These are phyloP conservation scores for Saiga tatarica DNA, from an alignment of 2,113 vertebrate species.

Conservation along the genomic window DNA sequence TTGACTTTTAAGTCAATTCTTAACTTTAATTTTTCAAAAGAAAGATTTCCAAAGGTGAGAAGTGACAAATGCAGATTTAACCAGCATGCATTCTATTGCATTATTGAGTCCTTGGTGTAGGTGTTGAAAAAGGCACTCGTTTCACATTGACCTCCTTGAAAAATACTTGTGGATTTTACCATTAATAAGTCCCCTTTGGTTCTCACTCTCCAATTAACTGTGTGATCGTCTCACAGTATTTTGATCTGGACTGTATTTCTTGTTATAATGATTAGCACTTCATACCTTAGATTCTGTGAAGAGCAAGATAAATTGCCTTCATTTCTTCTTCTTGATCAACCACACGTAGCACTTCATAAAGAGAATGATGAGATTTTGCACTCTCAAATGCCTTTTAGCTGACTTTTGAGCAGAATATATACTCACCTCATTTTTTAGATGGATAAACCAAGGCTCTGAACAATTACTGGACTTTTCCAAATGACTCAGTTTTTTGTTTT, in stretches of 20 bases:
- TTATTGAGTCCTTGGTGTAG: not conserved
- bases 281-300: conserved; percentile 36
- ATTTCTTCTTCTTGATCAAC: conserved; percentile 47
- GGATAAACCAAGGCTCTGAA: not conserved
- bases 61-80: not conserved
- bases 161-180: conserved; percentile 12
- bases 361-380: not conserved
- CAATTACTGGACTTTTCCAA: not conserved
- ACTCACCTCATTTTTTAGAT: conserved; percentile 4
- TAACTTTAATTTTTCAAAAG: conserved; percentile 13
- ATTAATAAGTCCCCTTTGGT: conserved; percentile 31
- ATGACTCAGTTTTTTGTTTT: not conserved
- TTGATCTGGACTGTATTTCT: conserved; percentile 62
- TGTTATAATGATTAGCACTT: conserved; percentile 60
- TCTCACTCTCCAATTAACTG: conserved; percentile 60
- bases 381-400: not conserved
- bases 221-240: conserved; percentile 52
- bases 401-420: not conserved
- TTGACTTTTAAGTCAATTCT: not conserved
- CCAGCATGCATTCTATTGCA: not conserved
- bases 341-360: not conserved
- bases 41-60: conserved; percentile 38
- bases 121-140: not conserved
- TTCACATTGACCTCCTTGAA: conserved; percentile 15
- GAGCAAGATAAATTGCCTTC: conserved; percentile 52